These are phyloP conservation scores for Telenomus remus DNA, from an alignment of 1,140 invertebrate species.

Conservation along the genomic window DNA sequence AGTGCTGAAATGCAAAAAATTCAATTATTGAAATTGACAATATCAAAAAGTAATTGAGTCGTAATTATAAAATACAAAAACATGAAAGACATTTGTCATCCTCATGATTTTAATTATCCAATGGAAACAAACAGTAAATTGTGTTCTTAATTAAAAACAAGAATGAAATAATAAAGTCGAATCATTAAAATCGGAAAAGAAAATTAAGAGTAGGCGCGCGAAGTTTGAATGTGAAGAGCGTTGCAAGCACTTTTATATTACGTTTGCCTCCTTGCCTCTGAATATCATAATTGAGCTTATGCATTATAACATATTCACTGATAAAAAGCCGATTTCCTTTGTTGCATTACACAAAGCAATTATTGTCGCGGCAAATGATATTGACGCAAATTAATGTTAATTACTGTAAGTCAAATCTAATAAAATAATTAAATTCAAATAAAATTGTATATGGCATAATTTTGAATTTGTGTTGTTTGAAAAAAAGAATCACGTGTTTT, in stretches of 20 bases:
- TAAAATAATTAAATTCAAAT: not conserved
- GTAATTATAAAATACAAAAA: too few relatives aligned
- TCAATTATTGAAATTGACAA: too few relatives aligned
- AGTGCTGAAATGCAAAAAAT: too few relatives aligned
- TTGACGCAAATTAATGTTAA: slow-evolving; percentile 28
- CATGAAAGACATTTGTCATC: slow-evolving; percentile 6
- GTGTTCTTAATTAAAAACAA: slow-evolving; percentile 41
- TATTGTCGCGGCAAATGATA: slow-evolving; percentile 34
- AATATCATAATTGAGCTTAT: slow-evolving; percentile 44
- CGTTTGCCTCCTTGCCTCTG: slow-evolving; percentile 26
- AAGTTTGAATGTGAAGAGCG: slow-evolving; percentile 28
- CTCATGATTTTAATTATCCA: slow-evolving; percentile 37
- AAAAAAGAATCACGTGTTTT: slow-evolving; percentile 25
- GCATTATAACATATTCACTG: slow-evolving; percentile 37
- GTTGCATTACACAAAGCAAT: slow-evolving; percentile 45
- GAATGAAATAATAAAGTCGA: slow-evolving; percentile 31
- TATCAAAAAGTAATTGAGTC: not conserved
- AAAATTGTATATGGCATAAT: slow-evolving; percentile 1
- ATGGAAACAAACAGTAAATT: slow-evolving; percentile 13
- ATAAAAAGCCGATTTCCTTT: slow-evolving; percentile 50
- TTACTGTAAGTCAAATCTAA: slow-evolving; percentile 25
- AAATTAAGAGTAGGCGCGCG: slow-evolving; percentile 15
- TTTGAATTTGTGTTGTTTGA: slow-evolving; percentile 16
- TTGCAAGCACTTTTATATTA: slow-evolving; percentile 26
- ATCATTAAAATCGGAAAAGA: slow-evolving; percentile 47